Evolutionary conservation across 2,888 invertebrate genomes (phyloP).

Genomic region (Pyrocoelia pectoralis): DNA sequence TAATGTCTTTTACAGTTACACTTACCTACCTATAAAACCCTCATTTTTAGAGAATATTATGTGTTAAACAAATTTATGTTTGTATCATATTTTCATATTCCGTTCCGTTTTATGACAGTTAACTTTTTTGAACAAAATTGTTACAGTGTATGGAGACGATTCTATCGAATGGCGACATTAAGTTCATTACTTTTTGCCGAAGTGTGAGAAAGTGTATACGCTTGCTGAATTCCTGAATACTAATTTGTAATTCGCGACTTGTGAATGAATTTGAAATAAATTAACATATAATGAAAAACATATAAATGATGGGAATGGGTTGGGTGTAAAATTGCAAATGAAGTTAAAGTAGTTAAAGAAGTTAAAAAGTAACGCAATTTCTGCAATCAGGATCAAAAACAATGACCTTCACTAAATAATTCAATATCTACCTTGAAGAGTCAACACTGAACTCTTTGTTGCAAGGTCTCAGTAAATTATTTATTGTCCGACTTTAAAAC

Average conservation of each 20-base stretch:
- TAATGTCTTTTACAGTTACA: too few species aligned
- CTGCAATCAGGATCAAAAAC: conserved; percentile 6
- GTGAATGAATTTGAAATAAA: conserved; percentile 3
- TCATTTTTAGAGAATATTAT: too few species aligned
- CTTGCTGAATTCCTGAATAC: neutral
- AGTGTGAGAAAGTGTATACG: conserved; percentile 8
- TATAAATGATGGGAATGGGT: too few species aligned
- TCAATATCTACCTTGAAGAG: conserved; percentile 9
- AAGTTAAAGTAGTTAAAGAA: conserved; percentile 1
- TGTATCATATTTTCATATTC: too few species aligned
- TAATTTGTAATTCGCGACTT: neutral
- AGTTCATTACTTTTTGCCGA: neutral
- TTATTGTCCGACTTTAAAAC: neutral
- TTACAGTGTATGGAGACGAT: too few species aligned
- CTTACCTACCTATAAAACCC: too few species aligned
- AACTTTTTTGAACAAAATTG: too few species aligned
- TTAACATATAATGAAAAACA: neutral
- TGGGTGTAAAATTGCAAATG: neutral
- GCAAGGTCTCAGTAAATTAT: conserved; percentile 3
- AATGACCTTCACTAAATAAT: conserved; percentile 8
- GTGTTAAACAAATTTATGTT: too few species aligned
- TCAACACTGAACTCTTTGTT: conserved; percentile 11
- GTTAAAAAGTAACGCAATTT: conserved; percentile 2
- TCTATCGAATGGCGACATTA: neutral
- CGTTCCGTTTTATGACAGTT: too few species aligned